Evolutionary conservation across 2,113 vertebrate species (phyloP).

Genomic region (Larimichthys crocea): DNA sequence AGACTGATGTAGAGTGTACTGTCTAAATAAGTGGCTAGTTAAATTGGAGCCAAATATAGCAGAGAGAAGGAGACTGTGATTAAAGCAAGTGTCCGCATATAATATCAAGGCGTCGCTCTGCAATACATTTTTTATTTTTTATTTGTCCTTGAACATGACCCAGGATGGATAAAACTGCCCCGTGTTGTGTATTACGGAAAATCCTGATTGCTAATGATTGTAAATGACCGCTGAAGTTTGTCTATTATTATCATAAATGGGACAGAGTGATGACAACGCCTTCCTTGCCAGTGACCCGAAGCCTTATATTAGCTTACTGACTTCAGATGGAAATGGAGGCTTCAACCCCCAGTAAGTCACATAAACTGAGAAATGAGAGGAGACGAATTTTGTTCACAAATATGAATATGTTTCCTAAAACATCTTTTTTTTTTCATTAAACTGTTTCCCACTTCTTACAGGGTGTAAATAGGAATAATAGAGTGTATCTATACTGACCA

Average conservation of each 20-base stretch:
- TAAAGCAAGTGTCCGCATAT: slow-evolving; percentile 21
- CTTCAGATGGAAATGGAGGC: slow-evolving; percentile 57
- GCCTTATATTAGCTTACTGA: slow-evolving; percentile 71
- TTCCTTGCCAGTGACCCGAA: slow-evolving; percentile 72
- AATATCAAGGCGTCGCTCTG: slow-evolving; percentile 47
- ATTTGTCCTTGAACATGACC: slow-evolving; percentile 38
- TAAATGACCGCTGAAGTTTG: slow-evolving; percentile 60
- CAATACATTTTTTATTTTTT: slow-evolving; percentile 42
- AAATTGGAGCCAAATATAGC: slow-evolving; percentile 55
- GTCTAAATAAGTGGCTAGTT: slow-evolving; percentile 36
- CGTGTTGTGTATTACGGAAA: slow-evolving; percentile 36
- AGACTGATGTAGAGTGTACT: slow-evolving; percentile 23
- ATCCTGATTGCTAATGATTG: slow-evolving; percentile 58
- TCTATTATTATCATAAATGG: slow-evolving; percentile 24
- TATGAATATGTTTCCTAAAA: slow-evolving; percentile 74
- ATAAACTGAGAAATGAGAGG: slow-evolving; percentile 32
- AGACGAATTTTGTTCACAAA: slow-evolving; percentile 49
- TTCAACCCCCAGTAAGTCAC: slow-evolving; percentile 54
- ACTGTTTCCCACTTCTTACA: slow-evolving; percentile 72
- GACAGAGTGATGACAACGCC: slow-evolving; percentile 58
- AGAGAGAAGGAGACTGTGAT: slow-evolving; percentile 36
- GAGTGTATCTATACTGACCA: slow-evolving; percentile 77
- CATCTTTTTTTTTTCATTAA: slow-evolving; percentile 54
- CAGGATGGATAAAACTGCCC: slow-evolving; percentile 24
- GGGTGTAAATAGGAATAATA: slow-evolving; percentile 79